Evolutionary conservation across 2,113 vertebrate genomes (phyloP), one percentile per base, ranked within the genome.

Genomic region (Heterotilapia buettikoferi): DNA sequence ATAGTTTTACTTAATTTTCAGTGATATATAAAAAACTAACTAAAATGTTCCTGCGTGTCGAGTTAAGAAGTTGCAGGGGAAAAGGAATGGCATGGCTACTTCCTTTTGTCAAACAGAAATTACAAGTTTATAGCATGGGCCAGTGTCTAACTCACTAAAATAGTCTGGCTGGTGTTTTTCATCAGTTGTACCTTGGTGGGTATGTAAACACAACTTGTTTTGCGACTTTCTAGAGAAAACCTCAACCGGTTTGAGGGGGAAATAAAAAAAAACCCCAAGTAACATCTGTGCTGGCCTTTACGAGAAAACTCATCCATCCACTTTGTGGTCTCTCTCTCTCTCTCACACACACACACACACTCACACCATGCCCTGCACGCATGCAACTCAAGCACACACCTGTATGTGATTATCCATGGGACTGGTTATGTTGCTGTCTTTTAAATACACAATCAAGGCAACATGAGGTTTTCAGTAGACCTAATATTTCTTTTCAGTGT

Each of bases 261-360:
- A 7, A 91, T 33, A 4, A 90, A 93, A 24, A 43, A 26, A 45
- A 71, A 1, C 0, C 91, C 94, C 84, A 84, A 90, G 87, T 83
- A 92, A 93, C 95, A 96, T 95, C 95, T 96, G 95, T 88, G 88
- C 90, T 24, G 92, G 93, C 88, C 94, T 95, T 95, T 93, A 94
- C 84, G 78, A 95, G 92, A 94, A 95, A 92, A 95, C 84, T 84
- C 91, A 91, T 80, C 92, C 90, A 94, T 94, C 85, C 59, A 92
- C 89, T 92, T 89, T 95, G 92, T 91, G 93, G 95, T 92, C 33
- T 66, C 33, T 66, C 33, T 38, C 59, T 19, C 57, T 2, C 50
- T 3, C 16, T 2, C 7, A 31, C 33, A 36, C 85, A 53, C 52
- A 21, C 53, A 14, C 16, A 61, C 57, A 89, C 86, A 91, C 79